Base-by-base conservation (phyloP, 2,797 vertebrate genomes). In the Melanogrammus aeglefinus region DNA sequence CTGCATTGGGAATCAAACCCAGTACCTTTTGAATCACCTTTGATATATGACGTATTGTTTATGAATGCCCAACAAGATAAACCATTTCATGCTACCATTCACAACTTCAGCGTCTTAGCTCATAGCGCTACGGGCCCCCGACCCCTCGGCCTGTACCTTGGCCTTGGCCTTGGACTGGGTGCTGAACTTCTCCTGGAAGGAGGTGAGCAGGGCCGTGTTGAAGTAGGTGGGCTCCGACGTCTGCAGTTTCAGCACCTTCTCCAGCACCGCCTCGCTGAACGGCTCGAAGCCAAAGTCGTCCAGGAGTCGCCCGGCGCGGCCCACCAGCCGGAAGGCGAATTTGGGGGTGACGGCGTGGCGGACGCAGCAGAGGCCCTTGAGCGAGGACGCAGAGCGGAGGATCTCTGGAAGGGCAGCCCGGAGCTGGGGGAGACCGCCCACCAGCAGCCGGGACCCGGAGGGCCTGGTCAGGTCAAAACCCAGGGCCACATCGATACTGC, bases 381-480 rank as follows among this genome's bases (percentile, higher is more conserved):
- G 75, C 0, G 83, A 82, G 0, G 94, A 90, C 7, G 95, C 3
- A 10, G 92, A 91, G 1, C 76, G 83, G 38, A 91, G 83, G 47
- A 98, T 92, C 29, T 85, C 85, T 0, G 93, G 94, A n/a, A 98
- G 87, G 77, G 91, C 93, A 0, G 4, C 18, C 83, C 84, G 83
- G 18, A 97, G 90, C 74, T 88, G 94, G 80, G 78, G 77, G 76
- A 94, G 95, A 51, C 92, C 78, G 7, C 78, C 89, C 80, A 89
- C 51, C 35, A 94, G 82, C 9, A 66, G 73, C n/a, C 77, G 79
- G 13, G 73, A 78, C 2, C 47, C 78, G 1, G 1, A 12, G 6
- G 1, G 81, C 6, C 24, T 82, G 0, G 96, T 94, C 80, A 94
- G 92, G 81, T 97, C 96, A 29, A 97, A 92, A 70, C 94, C 96